Conservation (phyloP, 2,797 vertebrate species). For the Halcyon chelicuti region DNA sequence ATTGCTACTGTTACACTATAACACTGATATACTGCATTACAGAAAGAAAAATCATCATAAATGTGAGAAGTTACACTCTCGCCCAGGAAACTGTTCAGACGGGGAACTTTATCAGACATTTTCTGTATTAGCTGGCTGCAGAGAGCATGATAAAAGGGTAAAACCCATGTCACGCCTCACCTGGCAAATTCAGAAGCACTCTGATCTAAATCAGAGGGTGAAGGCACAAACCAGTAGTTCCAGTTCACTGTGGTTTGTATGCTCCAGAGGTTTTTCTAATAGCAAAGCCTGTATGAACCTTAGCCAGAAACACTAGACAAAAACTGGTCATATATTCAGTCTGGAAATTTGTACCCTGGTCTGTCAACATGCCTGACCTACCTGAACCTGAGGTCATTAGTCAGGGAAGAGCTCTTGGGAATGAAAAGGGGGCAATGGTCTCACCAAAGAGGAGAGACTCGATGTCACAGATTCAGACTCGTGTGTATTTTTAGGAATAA, state of each 20-base stretch:
- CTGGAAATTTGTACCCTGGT: neutral
- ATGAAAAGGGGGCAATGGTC: neutral
- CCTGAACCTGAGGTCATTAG: fast-evolving
- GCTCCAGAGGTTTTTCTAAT: neutral
- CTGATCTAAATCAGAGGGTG: neutral
- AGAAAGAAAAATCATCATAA: neutral
- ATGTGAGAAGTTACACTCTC: neutral
- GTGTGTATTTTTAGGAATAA: neutral
- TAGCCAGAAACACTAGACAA: neutral
- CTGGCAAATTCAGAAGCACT: constrained; percentile 9
- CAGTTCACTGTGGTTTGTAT: neutral
- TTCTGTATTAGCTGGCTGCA: neutral
- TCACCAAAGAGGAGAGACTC: neutral
- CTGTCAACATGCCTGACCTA: neutral
- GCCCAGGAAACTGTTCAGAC: constrained; percentile 24
- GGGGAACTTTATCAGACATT: neutral
- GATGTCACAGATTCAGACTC: neutral
- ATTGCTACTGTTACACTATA: neutral
- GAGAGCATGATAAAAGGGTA: neutral
- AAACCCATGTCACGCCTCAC: neutral
- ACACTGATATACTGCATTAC: neutral
- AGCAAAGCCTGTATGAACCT: neutral
- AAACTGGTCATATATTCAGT: neutral
- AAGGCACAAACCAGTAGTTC: neutral
- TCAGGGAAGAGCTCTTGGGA: neutral